phyloP scores from a whole-genome alignment of 2,888 invertebrate species.

The Andrena marginata region DNA sequence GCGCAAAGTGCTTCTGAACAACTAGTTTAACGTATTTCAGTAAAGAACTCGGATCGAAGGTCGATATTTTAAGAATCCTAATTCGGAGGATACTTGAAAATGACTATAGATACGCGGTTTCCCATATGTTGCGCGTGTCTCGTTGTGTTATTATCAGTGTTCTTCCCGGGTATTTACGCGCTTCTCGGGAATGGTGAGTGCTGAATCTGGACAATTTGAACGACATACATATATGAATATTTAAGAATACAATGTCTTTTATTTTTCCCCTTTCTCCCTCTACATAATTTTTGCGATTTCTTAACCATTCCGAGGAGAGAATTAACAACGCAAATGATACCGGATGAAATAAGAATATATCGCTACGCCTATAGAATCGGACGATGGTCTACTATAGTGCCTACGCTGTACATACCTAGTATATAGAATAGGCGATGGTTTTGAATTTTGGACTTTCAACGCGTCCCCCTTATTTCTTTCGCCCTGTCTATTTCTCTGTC shows the following conservation, averaged over 20 bases:
- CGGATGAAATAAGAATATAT: background rate
- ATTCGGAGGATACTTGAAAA: conserved; percentile 8
- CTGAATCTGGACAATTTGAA: background rate
- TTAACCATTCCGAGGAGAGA: background rate
- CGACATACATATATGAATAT: background rate
- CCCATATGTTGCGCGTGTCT: conserved; percentile 15
- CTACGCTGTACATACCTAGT: too few species aligned
- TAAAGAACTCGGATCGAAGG: conserved; percentile 36
- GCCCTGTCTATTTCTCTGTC: background rate
- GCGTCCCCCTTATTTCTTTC: background rate
- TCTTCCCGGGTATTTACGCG: conserved; percentile 14
- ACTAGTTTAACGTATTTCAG: conserved; percentile 75
- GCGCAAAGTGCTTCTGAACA: conserved; percentile 70
- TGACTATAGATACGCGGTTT: conserved; percentile 16
- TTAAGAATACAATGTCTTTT: background rate
- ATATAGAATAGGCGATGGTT: background rate
- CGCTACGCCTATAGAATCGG: background rate
- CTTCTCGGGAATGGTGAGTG: conserved; percentile 54
- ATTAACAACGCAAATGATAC: background rate
- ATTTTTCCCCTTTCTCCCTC: background rate
- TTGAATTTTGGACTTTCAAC: background rate
- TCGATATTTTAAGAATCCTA: background rate
- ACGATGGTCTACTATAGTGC: too few species aligned
- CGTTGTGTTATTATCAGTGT: conserved; percentile 28
- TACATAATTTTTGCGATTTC: background rate